A percentile compares a stretch with the other conserved stretches of the same genome.
Conservation (phyloP, 2,888 invertebrate genomes). For the Eristalis pertinax region DNA sequence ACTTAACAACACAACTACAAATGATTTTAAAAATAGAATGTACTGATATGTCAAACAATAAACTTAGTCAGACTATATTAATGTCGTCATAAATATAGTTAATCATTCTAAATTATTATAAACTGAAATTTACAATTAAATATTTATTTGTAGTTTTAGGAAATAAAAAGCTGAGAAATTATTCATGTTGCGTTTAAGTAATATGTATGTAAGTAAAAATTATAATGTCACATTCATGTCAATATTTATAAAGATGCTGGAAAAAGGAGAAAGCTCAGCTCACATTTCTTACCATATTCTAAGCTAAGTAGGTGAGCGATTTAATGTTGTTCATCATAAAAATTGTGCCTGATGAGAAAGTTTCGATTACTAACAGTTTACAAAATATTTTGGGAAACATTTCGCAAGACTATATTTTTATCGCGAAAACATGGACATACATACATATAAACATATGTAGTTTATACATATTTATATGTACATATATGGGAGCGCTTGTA, state of each 20-base stretch:
- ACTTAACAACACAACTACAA: not conserved
- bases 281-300: not conserved
- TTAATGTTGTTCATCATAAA: not conserved
- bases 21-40: not conserved
- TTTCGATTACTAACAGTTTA: not conserved
- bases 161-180: too few species aligned
- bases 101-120: too few species aligned
- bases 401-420: not conserved
- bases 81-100: too few species aligned
- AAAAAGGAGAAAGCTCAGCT: too few species aligned
- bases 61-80: not conserved
- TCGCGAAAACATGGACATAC: not conserved
- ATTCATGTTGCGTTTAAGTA: too few species aligned
- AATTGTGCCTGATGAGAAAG: not conserved
- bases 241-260: not conserved
- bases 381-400: not conserved
- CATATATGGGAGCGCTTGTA: too few species aligned
- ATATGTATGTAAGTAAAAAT: too few species aligned
- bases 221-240: not conserved
- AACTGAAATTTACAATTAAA: too few species aligned
- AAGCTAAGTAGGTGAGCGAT: not conserved
- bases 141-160: too few species aligned
- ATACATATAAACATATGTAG: not conserved
- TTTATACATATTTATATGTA: too few species aligned
- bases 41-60: not conserved